A percentile compares a stretch with the other conserved stretches of the same genome.
phyloP scores from a whole-genome alignment of 2,888 invertebrate species.

The Ceratothoa steindachneri region DNA sequence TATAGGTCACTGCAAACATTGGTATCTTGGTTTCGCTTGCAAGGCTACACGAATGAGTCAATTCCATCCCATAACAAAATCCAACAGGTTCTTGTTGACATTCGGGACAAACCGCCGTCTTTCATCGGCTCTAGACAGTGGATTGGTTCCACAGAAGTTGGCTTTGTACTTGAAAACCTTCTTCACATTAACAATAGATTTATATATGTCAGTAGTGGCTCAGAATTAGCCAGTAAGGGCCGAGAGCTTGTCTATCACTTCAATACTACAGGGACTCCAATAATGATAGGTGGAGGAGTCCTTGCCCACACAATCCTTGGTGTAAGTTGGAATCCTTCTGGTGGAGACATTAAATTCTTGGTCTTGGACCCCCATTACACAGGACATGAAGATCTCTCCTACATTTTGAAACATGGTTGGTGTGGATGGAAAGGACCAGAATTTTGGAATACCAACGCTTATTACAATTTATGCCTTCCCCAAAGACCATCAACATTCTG shows the following conservation, averaged over 20 bases:
- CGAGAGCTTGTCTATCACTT: constrained; percentile 86
- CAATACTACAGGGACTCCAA: constrained; percentile 83
- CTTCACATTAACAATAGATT: constrained; percentile 72
- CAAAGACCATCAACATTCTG: constrained; percentile 58
- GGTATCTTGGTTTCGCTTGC: constrained; percentile 87
- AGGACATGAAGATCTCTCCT: constrained; percentile 53
- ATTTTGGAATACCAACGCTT: constrained; percentile 92
- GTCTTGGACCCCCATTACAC: constrained; percentile 98
- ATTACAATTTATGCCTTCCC: constrained; percentile 95
- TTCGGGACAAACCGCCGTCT: constrained; percentile 82
- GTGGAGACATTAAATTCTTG: constrained; percentile 81
- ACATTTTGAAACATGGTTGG: constrained; percentile 80
- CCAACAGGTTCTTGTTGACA: constrained; percentile 87
- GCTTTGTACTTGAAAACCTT: constrained; percentile 80
- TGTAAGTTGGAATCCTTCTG: constrained; percentile 75
- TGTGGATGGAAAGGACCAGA: constrained; percentile 92
- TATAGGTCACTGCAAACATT: constrained; percentile 95
- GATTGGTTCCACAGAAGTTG: constrained; percentile 98
- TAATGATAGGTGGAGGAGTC: constrained; percentile 99
- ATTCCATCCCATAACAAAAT: constrained; percentile 81
- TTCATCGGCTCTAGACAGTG: constrained; percentile 90
- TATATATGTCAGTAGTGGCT: constrained; percentile 76
- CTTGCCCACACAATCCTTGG: constrained; percentile 97
- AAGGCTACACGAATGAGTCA: constrained; percentile 72
- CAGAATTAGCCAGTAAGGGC: constrained; percentile 72